Evolutionary conservation across 2,113 vertebrate species (phyloP), one percentile per base, ranked within the genome.

Genomic region (Hippocampus guttulatus): DNA sequence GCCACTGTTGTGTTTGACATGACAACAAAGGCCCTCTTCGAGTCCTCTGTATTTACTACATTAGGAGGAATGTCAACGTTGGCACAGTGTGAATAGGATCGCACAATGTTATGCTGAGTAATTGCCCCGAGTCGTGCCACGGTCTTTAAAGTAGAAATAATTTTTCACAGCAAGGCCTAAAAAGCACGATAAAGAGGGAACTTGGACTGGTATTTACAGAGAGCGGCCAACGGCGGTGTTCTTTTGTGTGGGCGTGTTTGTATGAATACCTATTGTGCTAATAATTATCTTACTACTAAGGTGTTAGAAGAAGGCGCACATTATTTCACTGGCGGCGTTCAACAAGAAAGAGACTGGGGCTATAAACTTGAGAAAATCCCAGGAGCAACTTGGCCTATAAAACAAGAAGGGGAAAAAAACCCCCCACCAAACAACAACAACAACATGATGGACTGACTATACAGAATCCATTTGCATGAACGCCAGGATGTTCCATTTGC

Each of bases 121-220:
- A 70, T 64, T 33, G 27, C 64, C 12, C 1, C 33, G 33, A 41
- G 63, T 63, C 75, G 60, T 64, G 8, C 43, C 55, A 60, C 40
- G 54, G 51, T 61, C 52, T 55, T 75, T 57, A 71, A 67, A 76
- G 7, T 49, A 25, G 60, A 5, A 38, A 64, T 68, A 73, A 25
- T 47, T 64, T 69, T 12, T 73, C 63, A 75, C 54, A 75, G 33
- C 52, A 43, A 55, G 16, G 11, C 15, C 71, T 71, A 75, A 67
- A 68, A 72, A 74, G 60, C 23, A n/a, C 41, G 70, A 75, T 77
- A 64, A 69, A 61, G 30, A 45, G 49, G 14, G 14, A 67, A 67
- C 20, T n/a, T 33, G 47, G 27, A 60, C 57, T 9, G 9, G 40
- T 20, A 63, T 62, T 75, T 62, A 62, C 11, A n/a, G 30, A 76